phyloP scores from a whole-genome alignment of 1,140 invertebrate genomes.

The Acromyrmex echinatior region DNA sequence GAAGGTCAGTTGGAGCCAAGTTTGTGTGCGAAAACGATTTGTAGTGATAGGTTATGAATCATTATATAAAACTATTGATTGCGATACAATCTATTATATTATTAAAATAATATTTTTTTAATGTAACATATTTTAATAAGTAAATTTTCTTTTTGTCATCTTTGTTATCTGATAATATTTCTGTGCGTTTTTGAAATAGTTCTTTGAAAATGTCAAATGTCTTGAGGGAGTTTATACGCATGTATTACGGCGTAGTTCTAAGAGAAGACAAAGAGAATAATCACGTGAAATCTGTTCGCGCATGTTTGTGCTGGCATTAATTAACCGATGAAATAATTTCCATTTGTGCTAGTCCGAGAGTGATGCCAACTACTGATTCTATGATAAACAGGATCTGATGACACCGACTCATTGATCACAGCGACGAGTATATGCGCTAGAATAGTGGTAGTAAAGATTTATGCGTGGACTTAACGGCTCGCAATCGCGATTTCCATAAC shows the following conservation, averaged over 20 bases:
- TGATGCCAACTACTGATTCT: conserved; percentile 32
- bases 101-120: background rate
- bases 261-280: conserved; percentile 46
- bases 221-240: conserved; percentile 1
- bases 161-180: background rate
- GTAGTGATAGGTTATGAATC: background rate
- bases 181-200: background rate
- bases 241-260: background rate
- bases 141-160: background rate
- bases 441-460: conserved; percentile 68
- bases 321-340: conserved; percentile 56
- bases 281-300: conserved; percentile 39
- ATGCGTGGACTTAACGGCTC: conserved; percentile 39
- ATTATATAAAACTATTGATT: background rate
- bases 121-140: background rate
- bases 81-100: background rate
- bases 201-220: background rate
- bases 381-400: conserved; percentile 37
- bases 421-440: conserved; percentile 19
- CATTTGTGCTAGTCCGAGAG: conserved; percentile 7
- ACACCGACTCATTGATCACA: conserved; percentile 62
- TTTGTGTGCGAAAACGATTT: conserved; percentile 17
- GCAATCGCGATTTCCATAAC: conserved; percentile 21
- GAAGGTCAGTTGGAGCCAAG: background rate
- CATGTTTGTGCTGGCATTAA: background rate